Evolutionary conservation across 2,113 vertebrate genomes (phyloP), one percentile per base, ranked within the genome.

Genomic region (Falcunculus frontatus): DNA sequence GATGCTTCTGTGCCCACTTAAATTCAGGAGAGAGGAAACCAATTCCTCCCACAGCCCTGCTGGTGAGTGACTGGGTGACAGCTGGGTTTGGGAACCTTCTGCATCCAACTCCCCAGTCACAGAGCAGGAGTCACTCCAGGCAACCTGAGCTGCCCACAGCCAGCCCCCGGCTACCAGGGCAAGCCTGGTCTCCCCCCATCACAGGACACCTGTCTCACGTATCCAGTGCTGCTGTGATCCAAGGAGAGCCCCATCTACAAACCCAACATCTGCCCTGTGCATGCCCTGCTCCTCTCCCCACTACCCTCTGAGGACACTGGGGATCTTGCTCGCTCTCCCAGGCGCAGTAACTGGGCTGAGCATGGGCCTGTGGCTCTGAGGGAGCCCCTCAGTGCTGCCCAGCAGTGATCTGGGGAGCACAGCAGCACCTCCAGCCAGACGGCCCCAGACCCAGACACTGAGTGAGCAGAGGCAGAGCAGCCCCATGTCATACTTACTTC

Each of bases 401-500:
- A 82, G 74, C 62, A 63, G 29, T 12, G 56, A 50, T 26, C 0
- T 27, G 37, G 52, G 82, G 26, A 68, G 53, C 75, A 26, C 69
- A 73, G 63, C 78, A 76, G 30, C 57, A 32, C 49, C 42, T 64
- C 37, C 30, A 89, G 56, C 41, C 82, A 84, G 59, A 4, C 0
- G 2, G 32, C 13, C 63, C 56, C 9, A 1, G 23, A 8, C 53
- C 77, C 68, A 44, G 10, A 13, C 41, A 7, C 44, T 5, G 62
- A 33, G 46, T 3, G 52, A 77, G 69, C 72, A 55, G 33, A 70
- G 44, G 63, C 46, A 82, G 30, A 69, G 55, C 72, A 84, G 44
- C 39, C 68, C 56, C 5, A 0, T 16, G 39, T 59, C 60, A 32
- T 89, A 98, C 99, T 99, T 97, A 99, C 99, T 97, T 98, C 97